phyloP scores from a whole-genome alignment of 2,797 vertebrate species.

The Hafferia zeledoni region DNA sequence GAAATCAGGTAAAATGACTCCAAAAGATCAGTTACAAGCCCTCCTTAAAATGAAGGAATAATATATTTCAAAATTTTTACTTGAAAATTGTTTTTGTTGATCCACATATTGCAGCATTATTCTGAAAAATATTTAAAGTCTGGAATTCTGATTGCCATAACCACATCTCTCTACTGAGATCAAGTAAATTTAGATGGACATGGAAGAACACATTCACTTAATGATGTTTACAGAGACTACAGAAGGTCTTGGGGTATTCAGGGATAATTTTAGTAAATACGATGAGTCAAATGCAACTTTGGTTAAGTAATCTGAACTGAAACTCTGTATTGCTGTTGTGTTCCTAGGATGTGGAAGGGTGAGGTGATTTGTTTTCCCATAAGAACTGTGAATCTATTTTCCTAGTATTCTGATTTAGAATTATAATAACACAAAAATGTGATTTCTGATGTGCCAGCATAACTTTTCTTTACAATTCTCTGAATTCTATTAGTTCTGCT shows the following conservation, averaged over 20 bases:
- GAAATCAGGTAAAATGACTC: neutral
- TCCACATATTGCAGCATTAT: neutral
- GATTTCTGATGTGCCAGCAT: neutral
- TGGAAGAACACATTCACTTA: neutral
- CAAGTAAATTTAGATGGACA: neutral
- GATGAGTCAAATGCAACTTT: neutral
- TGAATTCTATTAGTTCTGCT: conserved; percentile 14
- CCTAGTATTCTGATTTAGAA: conserved; percentile 44
- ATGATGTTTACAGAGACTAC: neutral
- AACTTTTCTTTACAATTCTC: neutral
- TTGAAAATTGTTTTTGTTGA: neutral
- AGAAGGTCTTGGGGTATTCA: neutral
- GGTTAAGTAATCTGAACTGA: conserved; percentile 44
- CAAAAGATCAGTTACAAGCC: neutral
- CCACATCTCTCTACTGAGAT: neutral
- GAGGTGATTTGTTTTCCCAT: conserved; percentile 51
- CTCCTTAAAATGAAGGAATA: neutral
- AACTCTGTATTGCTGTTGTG: neutral
- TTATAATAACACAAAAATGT: conserved; percentile 35
- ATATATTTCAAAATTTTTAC: neutral
- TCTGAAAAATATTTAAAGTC: neutral
- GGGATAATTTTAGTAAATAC: neutral
- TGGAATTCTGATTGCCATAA: neutral
- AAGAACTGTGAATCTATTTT: conserved; percentile 41
- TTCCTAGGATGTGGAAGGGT: conserved; percentile 10